Base-by-base conservation (phyloP, 92 coral and sea anemone species). In the Parazoanthus darwini region DNA sequence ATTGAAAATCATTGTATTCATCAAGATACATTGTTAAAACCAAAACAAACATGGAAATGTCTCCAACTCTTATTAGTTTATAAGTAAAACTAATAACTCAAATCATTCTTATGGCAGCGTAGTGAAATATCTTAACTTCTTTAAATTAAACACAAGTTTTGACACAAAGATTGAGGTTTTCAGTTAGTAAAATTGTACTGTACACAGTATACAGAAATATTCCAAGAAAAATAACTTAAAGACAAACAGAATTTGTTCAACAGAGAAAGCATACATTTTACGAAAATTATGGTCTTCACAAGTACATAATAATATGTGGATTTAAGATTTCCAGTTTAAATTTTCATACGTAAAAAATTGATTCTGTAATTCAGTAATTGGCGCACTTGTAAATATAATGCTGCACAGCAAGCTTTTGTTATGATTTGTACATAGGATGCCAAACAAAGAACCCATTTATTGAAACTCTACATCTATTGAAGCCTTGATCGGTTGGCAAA, bases 391-490 rank as follows among this genome's bases (percentile, higher is more conserved):
- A 39, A 76, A 76, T 10, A 76, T 22, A 38, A 76, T 2, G 29
- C n/a, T 20, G 23, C 65, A 10, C 78, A 84, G 87, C 87, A 44
- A 46, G 87, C 65, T 1, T 10, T 79, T 51, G 82, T 76, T 76
- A 9, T 76, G 51, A 39, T 79, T 79, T 78, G 50, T 51, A 79
- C 82, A 79, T 48, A 36, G 16, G 26, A 26, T n/a, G 36, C 42
- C 15, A 73, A 84, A 48, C 87, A 84, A 84, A 71, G 65, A 84
- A 8, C 58, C 42, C 59, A 68, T 68, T 68, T 82, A 82, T 67
- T 68, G 29, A 82, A 84, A 84, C 78, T 84, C 20, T 44, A 71
- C 80, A 46, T 54, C 87, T 48, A 71, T 84, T 84, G 87, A 68
- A 68, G 78, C 33, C 46, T 84, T 71, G 14, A 72, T 51, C 66